Evolutionary conservation across 2,888 invertebrate genomes (phyloP).

Genomic region (Amorpha juglandis): DNA sequence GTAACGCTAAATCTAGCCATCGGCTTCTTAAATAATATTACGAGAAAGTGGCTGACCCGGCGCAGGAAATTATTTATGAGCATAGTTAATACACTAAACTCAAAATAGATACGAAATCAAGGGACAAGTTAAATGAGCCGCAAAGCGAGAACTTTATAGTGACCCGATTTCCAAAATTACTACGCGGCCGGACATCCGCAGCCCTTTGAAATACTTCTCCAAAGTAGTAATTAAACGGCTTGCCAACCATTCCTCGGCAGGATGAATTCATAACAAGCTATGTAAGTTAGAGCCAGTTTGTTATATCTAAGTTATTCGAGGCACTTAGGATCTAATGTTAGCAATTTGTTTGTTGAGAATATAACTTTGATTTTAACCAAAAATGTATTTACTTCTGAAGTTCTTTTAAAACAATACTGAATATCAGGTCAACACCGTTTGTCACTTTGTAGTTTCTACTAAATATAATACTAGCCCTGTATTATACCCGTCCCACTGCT

Average conservation of each 20-base stretch:
- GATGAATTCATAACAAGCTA: neutral
- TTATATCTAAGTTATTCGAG: neutral
- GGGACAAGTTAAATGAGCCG: constrained; percentile 3
- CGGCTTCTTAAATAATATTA: too few species aligned
- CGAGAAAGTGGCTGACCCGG: too few species aligned
- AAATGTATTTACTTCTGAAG: neutral
- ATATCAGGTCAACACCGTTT: too few species aligned
- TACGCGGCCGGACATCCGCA: constrained; percentile 8
- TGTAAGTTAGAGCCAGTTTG: neutral
- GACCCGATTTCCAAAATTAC: constrained; percentile 12
- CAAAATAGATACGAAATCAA: neutral
- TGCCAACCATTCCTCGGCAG: neutral
- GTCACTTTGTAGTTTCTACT: too few species aligned
- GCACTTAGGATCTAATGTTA: neutral
- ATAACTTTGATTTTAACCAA: neutral
- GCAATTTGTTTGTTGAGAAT: neutral
- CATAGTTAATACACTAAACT: neutral
- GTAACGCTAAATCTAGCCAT: too few species aligned
- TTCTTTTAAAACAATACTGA: too few species aligned
- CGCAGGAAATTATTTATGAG: too few species aligned
- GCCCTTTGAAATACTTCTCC: constrained; percentile 5
- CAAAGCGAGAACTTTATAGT: constrained; percentile 10
- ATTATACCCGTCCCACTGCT: too few species aligned
- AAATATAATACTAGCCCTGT: too few species aligned
- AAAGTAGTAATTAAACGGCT: constrained; percentile 11